phyloP scores from a whole-genome alignment of 2,113 vertebrate genomes.

The Phyllopteryx taeniolatus region DNA sequence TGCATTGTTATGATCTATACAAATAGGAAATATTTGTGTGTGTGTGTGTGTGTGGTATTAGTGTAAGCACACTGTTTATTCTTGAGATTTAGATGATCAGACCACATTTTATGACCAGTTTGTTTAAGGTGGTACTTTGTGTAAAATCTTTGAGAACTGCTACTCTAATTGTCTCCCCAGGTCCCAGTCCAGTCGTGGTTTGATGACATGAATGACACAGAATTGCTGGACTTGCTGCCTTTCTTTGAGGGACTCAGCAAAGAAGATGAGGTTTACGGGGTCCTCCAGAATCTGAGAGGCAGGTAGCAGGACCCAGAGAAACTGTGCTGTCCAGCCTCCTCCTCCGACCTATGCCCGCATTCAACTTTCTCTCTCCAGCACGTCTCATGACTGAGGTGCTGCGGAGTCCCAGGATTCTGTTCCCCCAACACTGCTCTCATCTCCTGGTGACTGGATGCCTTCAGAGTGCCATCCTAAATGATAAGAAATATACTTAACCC shows the following conservation, averaged over 20 bases:
- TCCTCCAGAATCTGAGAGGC: slow-evolving; percentile 88
- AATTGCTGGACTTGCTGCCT: slow-evolving; percentile 96
- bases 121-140: too few relatives aligned
- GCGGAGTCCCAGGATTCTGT: slow-evolving; percentile 43
- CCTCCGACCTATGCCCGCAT: slow-evolving; percentile 7
- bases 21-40: too few relatives aligned
- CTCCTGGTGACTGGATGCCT: slow-evolving; percentile 54
- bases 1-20: too few relatives aligned
- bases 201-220: slow-evolving; percentile 96
- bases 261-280: slow-evolving; percentile 92
- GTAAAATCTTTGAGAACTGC: neutral
- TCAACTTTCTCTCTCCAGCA: slow-evolving; percentile 11
- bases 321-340: slow-evolving; percentile 16
- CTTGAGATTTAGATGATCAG: too few relatives aligned
- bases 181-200: slow-evolving; percentile 99
- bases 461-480: slow-evolving; percentile 52
- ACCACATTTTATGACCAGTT: too few relatives aligned
- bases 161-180: slow-evolving; percentile 53
- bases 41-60: too few relatives aligned
- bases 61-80: too few relatives aligned
- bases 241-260: slow-evolving; percentile 98
- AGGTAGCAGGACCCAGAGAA: slow-evolving; percentile 83
- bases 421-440: slow-evolving; percentile 49
- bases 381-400: slow-evolving; percentile 50
- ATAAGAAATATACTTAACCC: slow-evolving; percentile 44